Base-by-base conservation (phyloP, 1,140 invertebrate genomes). In the Drosophila tani region DNA sequence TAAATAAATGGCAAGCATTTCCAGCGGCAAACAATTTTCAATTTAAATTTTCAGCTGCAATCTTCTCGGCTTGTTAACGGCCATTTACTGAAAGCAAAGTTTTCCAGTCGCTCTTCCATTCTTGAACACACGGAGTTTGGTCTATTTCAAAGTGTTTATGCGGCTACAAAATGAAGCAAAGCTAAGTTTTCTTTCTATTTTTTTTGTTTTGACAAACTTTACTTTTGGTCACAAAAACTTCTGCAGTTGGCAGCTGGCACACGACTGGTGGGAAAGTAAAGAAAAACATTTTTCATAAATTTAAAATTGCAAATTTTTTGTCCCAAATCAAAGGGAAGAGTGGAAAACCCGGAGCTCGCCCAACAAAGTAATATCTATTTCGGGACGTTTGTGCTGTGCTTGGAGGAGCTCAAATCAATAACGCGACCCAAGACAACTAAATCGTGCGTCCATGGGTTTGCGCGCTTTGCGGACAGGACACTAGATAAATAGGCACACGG, bases 111-210 rank as follows among this genome's bases (percentile, higher is more conserved):
- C 55, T 47, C 67, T 53, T 29, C 53, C 29, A 38, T 29, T 12
- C 47, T 50, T 45, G 55, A 70, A 60, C 38, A 74, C 75, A 67
- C 60, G 76, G 70, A 65, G 71, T 62, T 84, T 76, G 77, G 81
- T 84, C 84, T 81, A 88, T 88, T 90, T 88, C 81, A 90, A 90
- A 90, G 84, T 88, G 85, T 88, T 88, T 88, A 88, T 88, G 85
- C 84, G 84, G 85, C 86, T 88, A 88, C 81, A 90, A 90, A 88
- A 90, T 90, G 76, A 88, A 85, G 82, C 81, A 79, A 75, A 87
- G 79, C 79, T 84, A 88, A 90, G 81, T 88, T 87, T 83, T 56
- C 41, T 35, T 63, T 63, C 32, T 47, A 35, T 24, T 62, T 43
- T 50, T 71, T 73, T 43, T 56, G 41, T 75, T 64, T 87, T 86